Evolutionary conservation across 2,113 vertebrate species (phyloP), one percentile per base, ranked within the genome.

Genomic region (Lophura nycthemera): DNA sequence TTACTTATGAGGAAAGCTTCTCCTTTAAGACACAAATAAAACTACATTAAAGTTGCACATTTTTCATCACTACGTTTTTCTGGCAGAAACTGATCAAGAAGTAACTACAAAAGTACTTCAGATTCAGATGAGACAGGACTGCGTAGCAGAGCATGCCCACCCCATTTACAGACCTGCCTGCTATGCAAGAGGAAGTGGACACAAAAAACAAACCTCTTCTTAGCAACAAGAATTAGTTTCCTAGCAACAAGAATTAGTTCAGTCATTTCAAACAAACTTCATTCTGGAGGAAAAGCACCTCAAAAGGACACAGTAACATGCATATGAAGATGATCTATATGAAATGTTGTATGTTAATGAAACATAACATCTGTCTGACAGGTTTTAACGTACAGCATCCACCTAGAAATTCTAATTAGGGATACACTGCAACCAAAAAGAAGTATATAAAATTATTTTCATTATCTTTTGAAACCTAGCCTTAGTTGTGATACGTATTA

Each of bases 171-270:
- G 54, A 18, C 27, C 15, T 10, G 15, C 52, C 52, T 54, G 16
- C 52, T 30, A 27, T 30, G 14, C 15, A 30, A 54, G 27, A 54
- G 27, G 27, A 54, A 54, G 27, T 17, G 27, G 74, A 61, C 69
- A 70, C 56, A 81, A 72, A 69, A 82, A 64, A 4, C 24, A 91
- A 87, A 91, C 63, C 42, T 52, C 13, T 21, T 29, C 91, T 90
- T 85, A 91, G 90, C 83, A 96, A 94, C 75, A 90, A 50, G 25
- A 82, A 50, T 17, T 1, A 57, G 81, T 83, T 83, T 75, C 92
- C 90, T 83, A 92, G 90, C 83, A 96, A 94, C 75, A 90, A 50
- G 25, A 84, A 50, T 30, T 1, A 54, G 52, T 52, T 57, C 16
- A 56, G 61, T 84, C 22, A 38, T 40, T 64, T 65, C 76, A 87